phyloP scores from a whole-genome alignment of 2,888 invertebrate genomes.

The Rhaphigaster nebulosa region DNA sequence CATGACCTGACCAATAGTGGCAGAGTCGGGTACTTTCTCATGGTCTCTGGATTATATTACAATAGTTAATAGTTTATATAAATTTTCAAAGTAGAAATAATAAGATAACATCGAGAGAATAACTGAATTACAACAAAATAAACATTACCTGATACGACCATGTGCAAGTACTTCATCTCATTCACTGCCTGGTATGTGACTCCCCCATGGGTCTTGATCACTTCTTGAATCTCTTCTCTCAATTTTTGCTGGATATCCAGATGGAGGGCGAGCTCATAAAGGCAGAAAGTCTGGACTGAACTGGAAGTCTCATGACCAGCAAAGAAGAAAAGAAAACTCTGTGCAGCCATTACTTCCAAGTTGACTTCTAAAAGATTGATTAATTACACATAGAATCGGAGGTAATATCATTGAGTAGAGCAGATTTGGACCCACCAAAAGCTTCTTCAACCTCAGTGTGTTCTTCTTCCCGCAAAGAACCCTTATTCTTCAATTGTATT shows the following conservation, averaged over 20 bases:
- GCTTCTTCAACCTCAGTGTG: not conserved
- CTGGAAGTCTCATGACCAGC: slow-evolving; percentile 74
- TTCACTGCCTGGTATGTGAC: slow-evolving; percentile 70
- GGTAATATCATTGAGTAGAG: not conserved
- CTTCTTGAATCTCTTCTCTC: slow-evolving; percentile 70
- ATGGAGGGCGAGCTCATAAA: slow-evolving; percentile 73
- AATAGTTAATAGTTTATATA: not conserved
- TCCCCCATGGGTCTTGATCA: slow-evolving; percentile 68
- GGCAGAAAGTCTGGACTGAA: slow-evolving; percentile 72
- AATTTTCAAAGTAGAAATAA: not conserved
- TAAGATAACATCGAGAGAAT: not conserved
- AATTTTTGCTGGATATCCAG: slow-evolving; percentile 71
- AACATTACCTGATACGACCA: slow-evolving; percentile 70
- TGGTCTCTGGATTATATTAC: slow-evolving; percentile 54
- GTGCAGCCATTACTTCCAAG: slow-evolving; percentile 69
- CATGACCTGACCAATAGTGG: slow-evolving; percentile 68
- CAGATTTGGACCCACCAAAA: not conserved
- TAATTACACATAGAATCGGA: too few relatives aligned
- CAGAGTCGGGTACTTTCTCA: slow-evolving; percentile 69
- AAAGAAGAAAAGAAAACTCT: slow-evolving; percentile 71
- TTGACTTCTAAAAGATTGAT: slow-evolving; percentile 70
- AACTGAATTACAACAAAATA: not conserved
- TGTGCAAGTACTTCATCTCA: slow-evolving; percentile 72
- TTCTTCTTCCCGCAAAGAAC: slow-evolving; percentile 63
- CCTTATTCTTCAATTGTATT: slow-evolving; percentile 68